Evolutionary conservation across 2,113 vertebrate species (phyloP).

Genomic region (Scalopus aquaticus): DNA sequence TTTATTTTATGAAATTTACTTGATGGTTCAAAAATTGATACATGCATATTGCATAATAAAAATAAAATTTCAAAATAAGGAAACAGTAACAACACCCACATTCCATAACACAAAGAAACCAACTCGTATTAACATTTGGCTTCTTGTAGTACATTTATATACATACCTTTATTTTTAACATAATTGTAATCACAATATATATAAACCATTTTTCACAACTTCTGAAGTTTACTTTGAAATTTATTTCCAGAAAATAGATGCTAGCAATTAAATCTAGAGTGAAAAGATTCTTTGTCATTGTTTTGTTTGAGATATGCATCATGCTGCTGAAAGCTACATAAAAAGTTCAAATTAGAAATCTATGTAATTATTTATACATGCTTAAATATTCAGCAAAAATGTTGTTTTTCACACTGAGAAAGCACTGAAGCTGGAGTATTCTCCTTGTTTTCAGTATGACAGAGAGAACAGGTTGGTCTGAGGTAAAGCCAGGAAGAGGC

Average conservation of each 20-base stretch:
- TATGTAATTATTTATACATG: background rate
- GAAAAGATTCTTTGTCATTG: background rate
- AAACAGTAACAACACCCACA: background rate
- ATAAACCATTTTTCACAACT: background rate
- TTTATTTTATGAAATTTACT: constrained; percentile 4
- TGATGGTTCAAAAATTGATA: constrained; percentile 6
- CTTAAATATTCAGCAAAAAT: background rate
- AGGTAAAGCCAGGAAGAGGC: background rate
- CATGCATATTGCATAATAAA: background rate
- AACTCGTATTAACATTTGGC: background rate
- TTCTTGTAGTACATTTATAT: background rate
- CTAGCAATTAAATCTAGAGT: background rate
- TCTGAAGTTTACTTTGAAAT: background rate
- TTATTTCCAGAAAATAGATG: background rate
- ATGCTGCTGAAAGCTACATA: background rate
- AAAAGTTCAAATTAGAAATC: background rate
- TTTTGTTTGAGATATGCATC: background rate
- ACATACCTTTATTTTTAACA: constrained; percentile 7
- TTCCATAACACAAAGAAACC: background rate
- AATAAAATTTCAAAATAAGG: background rate
- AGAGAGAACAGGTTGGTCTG: background rate
- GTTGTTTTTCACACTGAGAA: background rate
- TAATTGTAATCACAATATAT: background rate
- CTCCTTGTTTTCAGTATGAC: background rate
- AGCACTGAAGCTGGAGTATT: background rate